phyloP scores from a whole-genome alignment of 2,113 vertebrate species.

The Pseudonaja textilis region DNA sequence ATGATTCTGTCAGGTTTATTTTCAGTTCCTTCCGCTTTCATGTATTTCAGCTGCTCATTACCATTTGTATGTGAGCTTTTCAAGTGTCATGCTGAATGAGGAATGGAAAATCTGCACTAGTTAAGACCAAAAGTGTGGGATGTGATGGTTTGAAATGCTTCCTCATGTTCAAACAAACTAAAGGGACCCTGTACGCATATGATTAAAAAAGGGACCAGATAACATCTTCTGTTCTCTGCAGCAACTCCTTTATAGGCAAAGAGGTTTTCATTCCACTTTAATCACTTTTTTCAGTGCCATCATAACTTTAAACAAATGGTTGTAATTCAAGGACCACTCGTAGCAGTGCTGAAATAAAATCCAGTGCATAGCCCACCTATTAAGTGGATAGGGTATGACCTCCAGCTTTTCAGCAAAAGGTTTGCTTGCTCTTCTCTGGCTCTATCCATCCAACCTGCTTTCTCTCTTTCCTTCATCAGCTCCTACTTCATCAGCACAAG shows the following conservation, averaged over 20 bases:
- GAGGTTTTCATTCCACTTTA: not conserved
- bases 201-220: not conserved
- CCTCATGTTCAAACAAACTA: not conserved
- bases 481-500: not conserved
- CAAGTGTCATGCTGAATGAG: not conserved
- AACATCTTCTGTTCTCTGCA: not conserved
- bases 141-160: not conserved
- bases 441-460: not conserved
- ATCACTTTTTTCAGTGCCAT: not conserved
- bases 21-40: not conserved
- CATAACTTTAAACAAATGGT: not conserved
- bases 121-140: not conserved
- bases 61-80: not conserved
- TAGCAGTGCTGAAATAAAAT: not conserved
- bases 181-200: not conserved
- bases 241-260: not conserved
- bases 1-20: not conserved
- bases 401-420: not conserved
- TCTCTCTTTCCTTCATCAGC: not conserved
- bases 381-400: not conserved
- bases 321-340: not conserved
- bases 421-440: not conserved
- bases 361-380: not conserved
- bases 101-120: not conserved
- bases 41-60: not conserved